Evolutionary conservation across 2,113 vertebrate species (phyloP).

Genomic region (Odocoileus hemionus): DNA sequence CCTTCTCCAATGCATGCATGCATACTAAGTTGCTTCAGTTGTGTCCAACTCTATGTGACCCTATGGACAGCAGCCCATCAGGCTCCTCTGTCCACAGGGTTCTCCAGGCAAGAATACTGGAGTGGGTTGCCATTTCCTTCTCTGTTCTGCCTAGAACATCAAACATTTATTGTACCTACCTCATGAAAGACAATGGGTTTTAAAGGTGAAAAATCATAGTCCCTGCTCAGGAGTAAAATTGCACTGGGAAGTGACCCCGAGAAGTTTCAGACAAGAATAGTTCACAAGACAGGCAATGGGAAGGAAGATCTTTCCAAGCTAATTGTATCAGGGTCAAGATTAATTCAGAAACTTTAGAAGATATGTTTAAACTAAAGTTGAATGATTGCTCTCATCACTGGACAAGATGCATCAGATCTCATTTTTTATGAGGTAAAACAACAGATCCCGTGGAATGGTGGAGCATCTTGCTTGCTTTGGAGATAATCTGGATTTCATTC

Average conservation of each 20-base stretch:
- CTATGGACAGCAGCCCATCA: too few relatives aligned
- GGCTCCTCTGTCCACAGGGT: not conserved
- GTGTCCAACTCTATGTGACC: not conserved
- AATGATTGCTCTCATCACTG: not conserved
- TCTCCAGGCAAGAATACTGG: not conserved
- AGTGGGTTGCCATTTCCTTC: not conserved
- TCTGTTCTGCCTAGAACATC: not conserved
- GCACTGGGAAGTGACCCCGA: not conserved
- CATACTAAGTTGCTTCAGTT: not conserved
- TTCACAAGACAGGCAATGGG: not conserved
- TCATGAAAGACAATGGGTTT: not conserved
- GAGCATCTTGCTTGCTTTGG: not conserved
- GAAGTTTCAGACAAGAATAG: not conserved
- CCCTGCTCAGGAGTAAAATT: not conserved
- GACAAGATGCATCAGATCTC: not conserved
- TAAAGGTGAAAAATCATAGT: not conserved
- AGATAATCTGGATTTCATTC: not conserved
- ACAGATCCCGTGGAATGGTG: not conserved
- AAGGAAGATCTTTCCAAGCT: not conserved
- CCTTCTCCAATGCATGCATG: not conserved
- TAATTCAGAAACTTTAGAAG: not conserved
- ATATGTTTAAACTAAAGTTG: not conserved
- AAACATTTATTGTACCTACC: not conserved
- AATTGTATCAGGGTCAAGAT: not conserved
- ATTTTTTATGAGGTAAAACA: not conserved